Conservation (phyloP, 2,797 vertebrate genomes). For the Ataeniobius toweri region DNA sequence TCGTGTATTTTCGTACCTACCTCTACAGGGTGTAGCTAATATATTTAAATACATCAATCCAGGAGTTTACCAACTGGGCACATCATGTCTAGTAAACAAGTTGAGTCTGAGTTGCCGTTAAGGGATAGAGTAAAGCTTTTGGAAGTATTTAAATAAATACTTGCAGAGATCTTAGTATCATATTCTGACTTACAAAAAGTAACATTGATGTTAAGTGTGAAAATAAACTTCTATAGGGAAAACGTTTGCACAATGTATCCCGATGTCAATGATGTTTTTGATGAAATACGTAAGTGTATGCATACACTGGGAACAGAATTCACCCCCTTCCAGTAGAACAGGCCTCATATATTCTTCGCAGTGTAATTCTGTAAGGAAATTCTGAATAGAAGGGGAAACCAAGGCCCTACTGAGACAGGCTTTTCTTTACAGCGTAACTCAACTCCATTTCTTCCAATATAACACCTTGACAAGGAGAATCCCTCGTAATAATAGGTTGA, state of each 20-base stretch:
- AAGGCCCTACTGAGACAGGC: conserved; percentile 58
- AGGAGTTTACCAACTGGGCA: conserved; percentile 1
- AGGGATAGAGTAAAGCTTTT: not conserved
- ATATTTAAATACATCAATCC: conserved; percentile 4
- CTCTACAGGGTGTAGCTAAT: conserved; percentile 29
- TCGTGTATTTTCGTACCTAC: conserved; percentile 19
- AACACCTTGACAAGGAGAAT: conserved; percentile 73
- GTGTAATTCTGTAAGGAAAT: conserved; percentile 74
- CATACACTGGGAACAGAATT: conserved; percentile 56
- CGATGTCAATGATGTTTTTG: conserved; percentile 19
- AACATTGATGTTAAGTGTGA: not conserved
- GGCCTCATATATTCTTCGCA: conserved; percentile 26
- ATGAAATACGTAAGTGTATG: conserved; percentile 25
- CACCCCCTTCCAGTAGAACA: conserved; percentile 9
- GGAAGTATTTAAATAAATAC: not conserved
- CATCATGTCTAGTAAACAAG: not conserved
- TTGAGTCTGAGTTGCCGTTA: not conserved
- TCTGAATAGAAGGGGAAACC: conserved; percentile 61
- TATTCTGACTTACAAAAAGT: not conserved
- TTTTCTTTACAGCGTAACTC: conserved; percentile 73
- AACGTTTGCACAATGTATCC: not conserved
- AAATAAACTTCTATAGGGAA: not conserved
- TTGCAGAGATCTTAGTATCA: not conserved
- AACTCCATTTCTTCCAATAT: conserved; percentile 68
- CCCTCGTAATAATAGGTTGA: conserved; percentile 74